Conservation (phyloP, 2,113 vertebrate species). For the Oreotragus oreotragus region DNA sequence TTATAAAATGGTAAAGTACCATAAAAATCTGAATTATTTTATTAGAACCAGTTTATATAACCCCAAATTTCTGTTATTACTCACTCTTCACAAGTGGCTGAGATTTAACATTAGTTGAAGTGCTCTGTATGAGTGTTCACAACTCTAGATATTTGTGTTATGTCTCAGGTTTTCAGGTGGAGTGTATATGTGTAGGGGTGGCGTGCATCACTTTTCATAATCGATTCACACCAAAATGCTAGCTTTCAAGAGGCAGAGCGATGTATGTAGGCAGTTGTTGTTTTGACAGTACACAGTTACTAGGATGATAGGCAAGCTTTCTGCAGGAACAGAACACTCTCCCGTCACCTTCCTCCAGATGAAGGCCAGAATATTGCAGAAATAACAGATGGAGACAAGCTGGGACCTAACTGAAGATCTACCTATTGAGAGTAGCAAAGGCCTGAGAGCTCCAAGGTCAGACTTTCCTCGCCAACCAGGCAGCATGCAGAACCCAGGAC, state of each 20-base stretch:
- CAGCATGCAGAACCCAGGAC: not conserved
- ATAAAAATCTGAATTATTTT: not conserved
- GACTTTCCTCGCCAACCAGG: not conserved
- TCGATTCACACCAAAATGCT: conserved; percentile 46
- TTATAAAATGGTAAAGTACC: not conserved
- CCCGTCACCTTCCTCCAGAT: conserved; percentile 57
- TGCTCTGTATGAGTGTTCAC: not conserved
- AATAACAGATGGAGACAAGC: conserved; percentile 47
- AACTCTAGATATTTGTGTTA: not conserved
- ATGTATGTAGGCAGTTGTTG: conserved; percentile 46
- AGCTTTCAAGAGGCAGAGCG: conserved; percentile 17
- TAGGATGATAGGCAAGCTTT: conserved; percentile 54
- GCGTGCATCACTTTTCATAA: conserved; percentile 52
- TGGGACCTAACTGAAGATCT: conserved; percentile 24
- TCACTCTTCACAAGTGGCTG: conserved; percentile 7
- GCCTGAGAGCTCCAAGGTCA: not conserved
- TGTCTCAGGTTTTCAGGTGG: not conserved
- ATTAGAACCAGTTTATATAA: conserved; percentile 22
- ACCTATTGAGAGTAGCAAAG: conserved; percentile 39
- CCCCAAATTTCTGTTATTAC: not conserved
- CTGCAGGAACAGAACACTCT: conserved; percentile 55
- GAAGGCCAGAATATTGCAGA: conserved; percentile 50
- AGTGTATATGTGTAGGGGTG: not conserved
- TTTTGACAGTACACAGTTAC: not conserved
- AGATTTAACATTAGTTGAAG: not conserved